Base-by-base conservation (phyloP, 1,140 invertebrate genomes). In the Drosophila ogumai region DNA sequence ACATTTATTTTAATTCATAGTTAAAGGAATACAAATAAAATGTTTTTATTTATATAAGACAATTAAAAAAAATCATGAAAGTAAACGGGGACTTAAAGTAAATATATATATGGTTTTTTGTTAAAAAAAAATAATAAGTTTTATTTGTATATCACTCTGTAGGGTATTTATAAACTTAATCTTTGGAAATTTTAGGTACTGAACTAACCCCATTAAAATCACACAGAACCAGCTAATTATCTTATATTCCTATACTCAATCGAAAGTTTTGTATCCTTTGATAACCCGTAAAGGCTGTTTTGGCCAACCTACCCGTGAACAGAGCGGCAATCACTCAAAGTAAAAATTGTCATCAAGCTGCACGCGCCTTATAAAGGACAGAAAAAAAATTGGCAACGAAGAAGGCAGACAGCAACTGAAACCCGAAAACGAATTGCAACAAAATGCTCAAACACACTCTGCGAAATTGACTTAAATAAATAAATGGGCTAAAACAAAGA, bases 381-480 rank as follows among this genome's bases (percentile, higher is more conserved):
- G 4, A 47, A 56, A 46, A 69, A 75, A 82, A 79, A 81, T 55
- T 41, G 43, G 49, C 49, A 61, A 34, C 25, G 44, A 36, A 57
- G 36, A 65, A 64, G 38, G 32, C 54, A 38, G 52, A 50, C 9
- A 49, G 56, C 38, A 47, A 61, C 54, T 77, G 61, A 79, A 82
- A 66, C 58, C 72, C 54, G 52, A 84, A 81, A 85, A 85, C 81
- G 69, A 84, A 88, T 85, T 88, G 84, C 81, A 90, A 77, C 84
- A 85, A 88, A 88, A 90, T 90, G 84, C 68, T 88, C 85, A 88
- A 88, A 90, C 73, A 90, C 84, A 88, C 84, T 88, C 84, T 90
- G 59, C 84, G 58, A 88, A 88, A 88, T 90, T 88, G 84, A 90
- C 84, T 88, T 88, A 90, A 88, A 88, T 88, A 88, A 90, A 88